These are phyloP conservation scores for Daphoenositta chrysoptera DNA, from an alignment of 2,113 vertebrate species.

Conservation along the genomic window DNA sequence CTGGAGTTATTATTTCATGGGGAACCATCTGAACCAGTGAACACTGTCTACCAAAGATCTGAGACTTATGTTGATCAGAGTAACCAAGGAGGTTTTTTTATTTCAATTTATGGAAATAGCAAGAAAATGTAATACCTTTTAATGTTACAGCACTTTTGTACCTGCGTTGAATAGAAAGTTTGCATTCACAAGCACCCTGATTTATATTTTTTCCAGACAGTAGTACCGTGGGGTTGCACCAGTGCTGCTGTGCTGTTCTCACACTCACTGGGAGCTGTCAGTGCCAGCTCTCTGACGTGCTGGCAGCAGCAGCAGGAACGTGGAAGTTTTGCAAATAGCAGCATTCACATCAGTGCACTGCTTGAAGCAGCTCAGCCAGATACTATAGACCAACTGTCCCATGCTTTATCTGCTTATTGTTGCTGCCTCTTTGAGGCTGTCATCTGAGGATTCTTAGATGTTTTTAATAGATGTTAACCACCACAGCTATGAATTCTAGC, in stretches of 20 bases:
- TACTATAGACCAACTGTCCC: background rate
- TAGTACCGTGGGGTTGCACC: background rate
- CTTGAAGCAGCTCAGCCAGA: background rate
- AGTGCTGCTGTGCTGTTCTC: background rate
- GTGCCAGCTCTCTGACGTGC: background rate
- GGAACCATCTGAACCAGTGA: background rate
- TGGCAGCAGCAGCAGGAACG: background rate
- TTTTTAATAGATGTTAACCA: background rate
- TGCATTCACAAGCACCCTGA: background rate
- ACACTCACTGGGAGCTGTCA: background rate
- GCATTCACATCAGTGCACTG: background rate
- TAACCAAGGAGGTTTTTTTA: background rate
- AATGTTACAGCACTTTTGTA: background rate
- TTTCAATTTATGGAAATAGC: background rate
- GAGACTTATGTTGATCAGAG: background rate
- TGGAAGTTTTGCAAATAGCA: background rate
- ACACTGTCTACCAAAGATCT: background rate
- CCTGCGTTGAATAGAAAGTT: background rate
- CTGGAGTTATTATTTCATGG: background rate
- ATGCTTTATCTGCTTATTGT: constrained; percentile 4
- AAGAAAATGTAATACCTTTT: background rate
- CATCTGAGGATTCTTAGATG: background rate
- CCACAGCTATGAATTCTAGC: background rate
- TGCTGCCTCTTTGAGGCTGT: constrained; percentile 8
- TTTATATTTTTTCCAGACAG: background rate